These are phyloP conservation scores for Leptinotarsa tumamoca DNA, from an alignment of 2,888 invertebrate species.

Conservation along the genomic window DNA sequence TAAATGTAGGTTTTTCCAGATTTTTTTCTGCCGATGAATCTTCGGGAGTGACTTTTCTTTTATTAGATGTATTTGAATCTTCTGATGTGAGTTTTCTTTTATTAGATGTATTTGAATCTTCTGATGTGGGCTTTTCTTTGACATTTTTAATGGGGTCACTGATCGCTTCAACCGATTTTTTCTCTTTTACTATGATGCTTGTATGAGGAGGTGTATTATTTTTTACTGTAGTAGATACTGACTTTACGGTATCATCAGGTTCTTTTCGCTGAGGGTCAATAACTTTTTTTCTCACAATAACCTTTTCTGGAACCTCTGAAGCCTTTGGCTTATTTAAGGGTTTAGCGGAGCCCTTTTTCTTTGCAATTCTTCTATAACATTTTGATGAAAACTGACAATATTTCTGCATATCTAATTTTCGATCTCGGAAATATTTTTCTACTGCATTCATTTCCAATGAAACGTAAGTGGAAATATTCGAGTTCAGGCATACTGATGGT, in stretches of 20 bases:
- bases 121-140: not conserved
- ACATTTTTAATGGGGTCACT: not conserved
- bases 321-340: not conserved
- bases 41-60: not conserved
- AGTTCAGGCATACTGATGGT: conserved; percentile 42
- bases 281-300: too few relatives aligned
- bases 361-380: conserved; percentile 23
- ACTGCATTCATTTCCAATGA: conserved; percentile 49
- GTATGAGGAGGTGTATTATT: not conserved
- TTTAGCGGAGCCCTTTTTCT: conserved; percentile 30
- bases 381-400: conserved; percentile 24
- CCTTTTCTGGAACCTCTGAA: not conserved
- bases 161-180: conserved; percentile 8
- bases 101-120: conserved; percentile 2
- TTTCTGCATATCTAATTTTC: conserved; percentile 32
- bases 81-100: not conserved
- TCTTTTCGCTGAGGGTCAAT: not conserved
- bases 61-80: conserved; percentile 1
- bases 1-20: not conserved
- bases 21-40: not conserved
- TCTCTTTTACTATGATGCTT: not conserved
- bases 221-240: not conserved
- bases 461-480: conserved; percentile 45
- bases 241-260: not conserved
- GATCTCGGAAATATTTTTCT: conserved; percentile 46